phyloP scores from a whole-genome alignment of 2,113 vertebrate species.

The Neolamprologus fasciatus region DNA sequence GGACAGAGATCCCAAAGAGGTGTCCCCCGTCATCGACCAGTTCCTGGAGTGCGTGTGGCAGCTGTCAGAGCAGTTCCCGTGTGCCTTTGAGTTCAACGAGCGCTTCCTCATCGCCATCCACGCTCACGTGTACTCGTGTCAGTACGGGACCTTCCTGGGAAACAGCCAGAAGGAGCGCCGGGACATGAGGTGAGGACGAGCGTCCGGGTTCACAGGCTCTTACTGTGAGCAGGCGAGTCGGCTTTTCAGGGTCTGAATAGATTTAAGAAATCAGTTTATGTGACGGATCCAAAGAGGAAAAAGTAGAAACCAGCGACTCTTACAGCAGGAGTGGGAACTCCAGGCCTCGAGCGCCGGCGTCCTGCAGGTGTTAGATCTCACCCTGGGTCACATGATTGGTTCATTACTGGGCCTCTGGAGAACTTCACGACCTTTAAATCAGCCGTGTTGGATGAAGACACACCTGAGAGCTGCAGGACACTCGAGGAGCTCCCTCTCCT shows the following conservation, averaged over 20 bases:
- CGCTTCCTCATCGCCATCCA: conserved; percentile 86
- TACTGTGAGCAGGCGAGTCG: neutral
- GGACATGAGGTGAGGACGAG: conserved; percentile 74
- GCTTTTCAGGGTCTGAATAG: neutral
- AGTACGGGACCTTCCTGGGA: conserved; percentile 89
- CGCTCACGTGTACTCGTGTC: conserved; percentile 87
- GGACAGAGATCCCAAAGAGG: conserved; percentile 91
- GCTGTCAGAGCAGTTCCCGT: conserved; percentile 91
- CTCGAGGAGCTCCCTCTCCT: rapidly evolving
- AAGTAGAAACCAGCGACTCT: neutral
- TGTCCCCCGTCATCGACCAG: conserved; percentile 93
- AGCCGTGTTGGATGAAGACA: neutral
- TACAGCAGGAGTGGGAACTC: neutral
- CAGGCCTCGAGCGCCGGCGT: neutral
- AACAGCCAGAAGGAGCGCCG: conserved; percentile 86
- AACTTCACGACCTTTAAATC: rapidly evolving
- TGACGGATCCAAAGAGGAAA: neutral
- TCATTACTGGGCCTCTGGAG: rapidly evolving
- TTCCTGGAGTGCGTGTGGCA: conserved; percentile 97
- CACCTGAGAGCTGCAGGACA: rapidly evolving
- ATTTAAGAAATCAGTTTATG: neutral
- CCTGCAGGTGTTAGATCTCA: neutral
- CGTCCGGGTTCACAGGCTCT: neutral
- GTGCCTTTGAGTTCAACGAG: conserved; percentile 96
- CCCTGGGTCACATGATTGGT: neutral